Evolutionary conservation across 2,888 invertebrate species (phyloP), one percentile per base, ranked within the genome.

Genomic region (Drosophila prolongata): DNA sequence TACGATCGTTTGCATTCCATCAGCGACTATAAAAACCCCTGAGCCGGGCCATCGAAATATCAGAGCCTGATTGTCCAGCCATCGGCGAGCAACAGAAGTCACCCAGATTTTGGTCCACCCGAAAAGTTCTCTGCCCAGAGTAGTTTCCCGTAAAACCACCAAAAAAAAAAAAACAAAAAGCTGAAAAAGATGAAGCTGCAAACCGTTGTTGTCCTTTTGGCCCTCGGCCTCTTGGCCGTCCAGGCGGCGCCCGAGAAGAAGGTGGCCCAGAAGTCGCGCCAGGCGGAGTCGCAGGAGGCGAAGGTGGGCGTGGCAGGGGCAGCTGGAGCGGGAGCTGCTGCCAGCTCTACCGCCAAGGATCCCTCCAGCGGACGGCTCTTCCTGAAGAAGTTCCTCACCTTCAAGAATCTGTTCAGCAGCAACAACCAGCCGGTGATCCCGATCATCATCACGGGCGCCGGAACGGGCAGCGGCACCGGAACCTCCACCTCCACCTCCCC

Each of bases 351-450:
- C 24, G 80, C 72, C 44, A 75, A 80, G n/a, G 89, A 89, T 14
- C 74, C 87, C 1, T 89, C 91, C 19, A 91, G 82, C 19, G 91
- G 91, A 0, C 88, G 91, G 4, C 69, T 91, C 27, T 91, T 91
- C 62, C 68, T 90, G 4, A 90, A 85, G 62, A 91, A 90, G 50
- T 90, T 91, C 62, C 76, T 90, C 16, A 77, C 82, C n/a, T 90
- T 90, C 65, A 88, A 87, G 53, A 90, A 90, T 19, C 64, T 89
- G 54, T 91, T 90, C 50, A 73, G 87, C 56, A 80, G 70, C 46
- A 82, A 62, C 68, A 73, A 62, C 9, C 90, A 89, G 57, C 90
- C 89, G 5, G 78, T 90, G 53, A 87, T 90, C 30, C 91, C 91
- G 1, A 90, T 91, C 30, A 90, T 91, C 11, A 90, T 91, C n/a